Evolutionary conservation across 1,140 invertebrate species (phyloP), one percentile per base, ranked within the genome.

Genomic region (Drosophila aff.): DNA sequence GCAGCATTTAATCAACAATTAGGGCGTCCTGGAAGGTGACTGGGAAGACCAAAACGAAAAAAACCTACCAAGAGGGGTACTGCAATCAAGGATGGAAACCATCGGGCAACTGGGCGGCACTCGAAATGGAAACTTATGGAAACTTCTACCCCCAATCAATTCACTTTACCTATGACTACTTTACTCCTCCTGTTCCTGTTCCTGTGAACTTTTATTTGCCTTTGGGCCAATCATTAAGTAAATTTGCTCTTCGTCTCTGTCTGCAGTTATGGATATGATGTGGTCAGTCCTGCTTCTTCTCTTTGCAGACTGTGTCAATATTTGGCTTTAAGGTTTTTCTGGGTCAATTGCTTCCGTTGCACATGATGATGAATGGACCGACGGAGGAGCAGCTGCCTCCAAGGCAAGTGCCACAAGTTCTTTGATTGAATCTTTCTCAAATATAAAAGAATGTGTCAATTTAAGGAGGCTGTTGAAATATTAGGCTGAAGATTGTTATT

Each of bases 1-100:
- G 55, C 58, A 79, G 52, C 81, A 76, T 80, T 84, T 84, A 74
- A 84, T 85, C 78, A 73, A 73, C 81, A 84, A 84, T 84, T 84
- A 84, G 76, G 68, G 63, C 23, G 36, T 21, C 33, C 47, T 43
- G 71, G 31, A 61, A 74, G 36, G 58, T 23, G 36, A 21, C 53
- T 41, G 44, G 21, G 8, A 65, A 28, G 59, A 46, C 33, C 15
- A 46, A 23, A 63, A 31, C 31, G 44, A 21, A 53, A 50, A 18
- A 46, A 46, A 11, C 11, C 5, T 23, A 44, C 23, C 62, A n/a
- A 23, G 49, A 31, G 11, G 26, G 8, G 7, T 10, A 26, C n/a
- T 10, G 28, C 36, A 73, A 50, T 40, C 46, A 46, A 50, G 33
- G 46, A 73, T 73, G 67, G 28, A 73, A 60, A 28, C 38, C 38